Evolutionary conservation across 2,888 invertebrate species (phyloP).

Genomic region (Morinoia aosen): DNA sequence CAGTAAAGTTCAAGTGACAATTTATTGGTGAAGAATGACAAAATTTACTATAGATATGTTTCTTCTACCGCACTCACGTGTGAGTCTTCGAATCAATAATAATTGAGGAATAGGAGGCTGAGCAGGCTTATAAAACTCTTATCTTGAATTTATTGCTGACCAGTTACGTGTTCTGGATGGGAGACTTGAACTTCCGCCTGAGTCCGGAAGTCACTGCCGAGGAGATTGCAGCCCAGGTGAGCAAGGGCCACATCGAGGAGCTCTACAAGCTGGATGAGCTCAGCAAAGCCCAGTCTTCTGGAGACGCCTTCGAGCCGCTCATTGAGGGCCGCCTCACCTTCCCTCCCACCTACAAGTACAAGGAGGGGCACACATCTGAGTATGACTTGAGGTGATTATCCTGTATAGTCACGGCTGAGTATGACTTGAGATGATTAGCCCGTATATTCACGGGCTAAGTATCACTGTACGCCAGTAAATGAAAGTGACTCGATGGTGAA

Average conservation of each 20-base stretch:
- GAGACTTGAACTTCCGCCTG: constrained; percentile 89
- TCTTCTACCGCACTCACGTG: too few relatives aligned
- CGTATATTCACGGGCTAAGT: constrained; percentile 77
- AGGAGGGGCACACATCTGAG: constrained; percentile 79
- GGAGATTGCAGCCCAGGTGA: constrained; percentile 79
- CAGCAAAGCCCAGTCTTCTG: constrained; percentile 79
- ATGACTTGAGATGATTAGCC: constrained; percentile 80
- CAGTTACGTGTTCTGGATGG: constrained; percentile 92
- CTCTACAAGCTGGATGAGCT: constrained; percentile 86
- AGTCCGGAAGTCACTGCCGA: constrained; percentile 78
- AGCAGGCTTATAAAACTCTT: too few relatives aligned
- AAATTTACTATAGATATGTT: too few relatives aligned
- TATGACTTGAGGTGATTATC: constrained; percentile 82
- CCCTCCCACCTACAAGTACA: constrained; percentile 90
- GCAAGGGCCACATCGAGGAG: constrained; percentile 78
- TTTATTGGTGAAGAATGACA: too few relatives aligned
- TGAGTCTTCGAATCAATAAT: too few relatives aligned
- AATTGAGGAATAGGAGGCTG: too few relatives aligned
- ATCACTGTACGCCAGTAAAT: constrained; percentile 74
- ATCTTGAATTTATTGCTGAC: background rate
- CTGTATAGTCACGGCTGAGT: constrained; percentile 76
- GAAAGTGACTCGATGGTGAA: background rate
- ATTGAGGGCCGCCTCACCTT: constrained; percentile 82
- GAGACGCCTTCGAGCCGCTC: constrained; percentile 88
- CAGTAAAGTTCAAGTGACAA: too few relatives aligned